Evolutionary conservation across 1,140 invertebrate species (phyloP), one percentile per base, ranked within the genome.

Genomic region (Drosophila tristis): DNA sequence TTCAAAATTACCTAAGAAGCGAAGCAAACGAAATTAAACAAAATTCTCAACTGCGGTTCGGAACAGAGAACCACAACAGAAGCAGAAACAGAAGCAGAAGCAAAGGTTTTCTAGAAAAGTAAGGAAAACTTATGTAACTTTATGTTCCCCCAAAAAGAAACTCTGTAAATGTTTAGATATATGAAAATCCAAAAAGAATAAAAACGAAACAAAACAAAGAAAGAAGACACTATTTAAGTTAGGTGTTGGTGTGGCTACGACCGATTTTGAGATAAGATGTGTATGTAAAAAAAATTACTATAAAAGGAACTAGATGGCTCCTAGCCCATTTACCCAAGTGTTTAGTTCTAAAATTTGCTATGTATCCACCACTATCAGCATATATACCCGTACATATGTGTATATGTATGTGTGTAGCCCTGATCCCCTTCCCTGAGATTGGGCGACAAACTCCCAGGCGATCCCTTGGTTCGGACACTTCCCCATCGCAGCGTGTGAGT

Each of bases 91-190:
- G 65, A 68, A 65, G 68, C 71, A 78, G 58, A 86, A 58, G 71
- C 20, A 80, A 86, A 53, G 70, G 63, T 86, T 78, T 78, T 82
- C 68, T 81, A 60, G 55, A 56, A 66, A 31, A 26, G 31, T 25
- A 60, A 50, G 48, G 57, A 53, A 29, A 66, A 44, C 23, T 47
- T 54, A 15, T 15, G 57, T 48, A 74, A 48, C 60, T 62, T 87
- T 86, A 42, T 67, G 82, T 87, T 85, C 64, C 61, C 76, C 54
- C 23, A 35, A 74, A 51, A 66, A 1, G 2, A 20, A 20, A 57
- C 81, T 87, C 80, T 87, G 82, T 87, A 87, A 82, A 87, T 87
- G 74, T 87, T 87, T 87, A 87, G 78, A 87, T 87, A 60, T 87
- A 87, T 59, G 63, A 68, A 76, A 74, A 55, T 15, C 16, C 61